Percentiles rank a stretch among this genome's conserved stretches.
Evolutionary conservation across 2,888 invertebrate species (phyloP).

Genomic region (Digitonthophagus gazella): DNA sequence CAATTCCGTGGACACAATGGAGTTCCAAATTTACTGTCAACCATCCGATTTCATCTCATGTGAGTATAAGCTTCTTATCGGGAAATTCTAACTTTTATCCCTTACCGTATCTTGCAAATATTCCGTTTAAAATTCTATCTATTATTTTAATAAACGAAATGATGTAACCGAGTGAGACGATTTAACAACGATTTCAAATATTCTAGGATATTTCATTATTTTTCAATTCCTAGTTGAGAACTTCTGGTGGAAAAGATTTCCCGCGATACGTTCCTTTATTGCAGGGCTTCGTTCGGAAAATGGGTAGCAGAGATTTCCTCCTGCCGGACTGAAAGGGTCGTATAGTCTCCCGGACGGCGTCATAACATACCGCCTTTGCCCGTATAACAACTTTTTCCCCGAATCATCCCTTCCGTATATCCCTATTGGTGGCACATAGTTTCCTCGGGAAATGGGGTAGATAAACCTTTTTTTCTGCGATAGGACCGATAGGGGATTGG

Average conservation of each 20-base stretch:
- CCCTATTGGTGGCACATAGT: conserved; percentile 10
- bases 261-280: conserved; percentile 2
- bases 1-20: conserved; percentile 73
- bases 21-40: conserved; percentile 73
- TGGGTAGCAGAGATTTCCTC: conserved; percentile 11
- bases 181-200: background rate
- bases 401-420: background rate
- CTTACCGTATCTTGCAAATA: background rate
- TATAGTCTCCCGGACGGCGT: conserved; percentile 14
- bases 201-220: background rate
- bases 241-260: background rate
- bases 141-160: too few relatives aligned
- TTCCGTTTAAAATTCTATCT: too few relatives aligned
- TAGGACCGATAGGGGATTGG: background rate
- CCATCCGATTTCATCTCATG: conserved; percentile 67
- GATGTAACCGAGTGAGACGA: too few relatives aligned
- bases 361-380: conserved; percentile 9
- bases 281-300: conserved; percentile 12
- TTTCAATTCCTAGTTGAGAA: background rate
- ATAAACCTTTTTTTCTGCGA: background rate
- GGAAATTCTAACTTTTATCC: background rate
- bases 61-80: conserved; percentile 45
- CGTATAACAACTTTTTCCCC: conserved; percentile 17
- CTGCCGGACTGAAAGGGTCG: conserved; percentile 10
- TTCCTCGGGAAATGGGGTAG: background rate